Base-by-base conservation (phyloP, 2,113 vertebrate genomes). In the Oenanthe melanoleuca region DNA sequence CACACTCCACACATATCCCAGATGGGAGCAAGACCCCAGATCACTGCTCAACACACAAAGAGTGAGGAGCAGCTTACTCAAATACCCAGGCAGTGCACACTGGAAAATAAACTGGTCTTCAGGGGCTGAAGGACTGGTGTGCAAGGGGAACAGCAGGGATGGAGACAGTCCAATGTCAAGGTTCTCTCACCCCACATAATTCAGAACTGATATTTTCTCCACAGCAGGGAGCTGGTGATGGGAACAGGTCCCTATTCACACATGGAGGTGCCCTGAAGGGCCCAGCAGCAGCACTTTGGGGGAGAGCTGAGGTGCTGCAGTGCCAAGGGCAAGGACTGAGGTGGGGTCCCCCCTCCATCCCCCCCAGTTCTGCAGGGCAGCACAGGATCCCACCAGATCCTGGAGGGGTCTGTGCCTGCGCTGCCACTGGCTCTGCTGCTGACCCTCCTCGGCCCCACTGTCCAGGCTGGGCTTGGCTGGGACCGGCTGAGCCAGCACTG, bases 361-460 rank as follows among this genome's bases (percentile, higher is more conserved):
- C 49, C 56, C 40, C 33, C 31, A 9, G 57, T 17, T n/a, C 49
- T 59, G 61, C 59, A 79, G 15, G 11, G 0, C 64, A 69, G 74
- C 55, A 57, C 71, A 15, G 49, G 49, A 23, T 50, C 49, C 53
- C 59, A 50, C 5, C 23, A 47, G 40, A 1, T n/a, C n/a, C 25
- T 21, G 55, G 26, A 69, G 55, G 38, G 38, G 12, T 53, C 47
- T 52, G 59, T 80, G 53, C 31, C 52, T 28, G 56, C 37, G 26
- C 66, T 18, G 8, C 40, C 7, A 3, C 38, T 42, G 21, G 12
- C 33, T 52, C 47, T 63, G 23, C 57, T 9, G 2, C 34, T 1
- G 0, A 15, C 40, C 37, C 15, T 45, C 31, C 79, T 59, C 0
- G 0, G 19, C 61, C 49, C 33, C 38, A 7, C 6, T 0, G 0